A percentile compares a stretch with the other conserved stretches of the same genome.
These are phyloP conservation scores for Drosophila grimshawi DNA, from an alignment of 1,140 invertebrate species.

Conservation along the genomic window DNA sequence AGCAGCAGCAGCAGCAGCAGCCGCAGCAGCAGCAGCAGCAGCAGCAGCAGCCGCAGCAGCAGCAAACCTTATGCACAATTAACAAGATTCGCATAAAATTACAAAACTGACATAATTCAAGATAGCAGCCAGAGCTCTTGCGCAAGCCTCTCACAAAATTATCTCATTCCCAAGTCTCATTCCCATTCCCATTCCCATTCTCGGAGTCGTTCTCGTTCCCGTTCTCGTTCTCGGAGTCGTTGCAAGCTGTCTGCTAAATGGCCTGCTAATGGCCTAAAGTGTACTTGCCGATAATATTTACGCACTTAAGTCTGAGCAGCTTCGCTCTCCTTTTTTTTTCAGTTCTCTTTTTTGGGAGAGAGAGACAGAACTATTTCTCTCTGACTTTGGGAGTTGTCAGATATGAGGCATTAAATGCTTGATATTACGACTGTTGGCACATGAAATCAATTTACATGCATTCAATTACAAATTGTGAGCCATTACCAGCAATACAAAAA, in stretches of 20 bases:
- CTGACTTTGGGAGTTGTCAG: constrained; percentile 40
- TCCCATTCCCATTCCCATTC: constrained; percentile 36
- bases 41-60: not conserved
- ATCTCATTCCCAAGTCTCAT: constrained; percentile 44
- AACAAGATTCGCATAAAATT: constrained; percentile 82
- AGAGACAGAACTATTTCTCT: not conserved
- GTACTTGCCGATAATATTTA: constrained; percentile 83
- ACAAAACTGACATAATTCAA: constrained; percentile 82
- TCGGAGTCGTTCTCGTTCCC: not conserved
- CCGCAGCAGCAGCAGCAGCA: not conserved
- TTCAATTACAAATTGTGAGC: constrained; percentile 81
- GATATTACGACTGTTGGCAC: constrained; percentile 48
- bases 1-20: no score
- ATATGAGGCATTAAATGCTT: constrained; percentile 36
- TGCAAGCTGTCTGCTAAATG: constrained; percentile 61
- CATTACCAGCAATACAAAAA: constrained; percentile 43
- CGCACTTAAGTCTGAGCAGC: constrained; percentile 46
- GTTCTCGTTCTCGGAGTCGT: constrained; percentile 6
- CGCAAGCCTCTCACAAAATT: constrained; percentile 49
- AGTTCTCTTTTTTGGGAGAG: not conserved
- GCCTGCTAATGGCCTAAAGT: constrained; percentile 82
- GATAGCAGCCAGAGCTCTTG: constrained; percentile 51
- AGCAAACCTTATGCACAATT: constrained; percentile 65
- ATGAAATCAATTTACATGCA: constrained; percentile 81
- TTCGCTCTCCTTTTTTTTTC: not conserved